Base-by-base conservation (phyloP, 2,888 invertebrate species). In the Acronicta aceris region DNA sequence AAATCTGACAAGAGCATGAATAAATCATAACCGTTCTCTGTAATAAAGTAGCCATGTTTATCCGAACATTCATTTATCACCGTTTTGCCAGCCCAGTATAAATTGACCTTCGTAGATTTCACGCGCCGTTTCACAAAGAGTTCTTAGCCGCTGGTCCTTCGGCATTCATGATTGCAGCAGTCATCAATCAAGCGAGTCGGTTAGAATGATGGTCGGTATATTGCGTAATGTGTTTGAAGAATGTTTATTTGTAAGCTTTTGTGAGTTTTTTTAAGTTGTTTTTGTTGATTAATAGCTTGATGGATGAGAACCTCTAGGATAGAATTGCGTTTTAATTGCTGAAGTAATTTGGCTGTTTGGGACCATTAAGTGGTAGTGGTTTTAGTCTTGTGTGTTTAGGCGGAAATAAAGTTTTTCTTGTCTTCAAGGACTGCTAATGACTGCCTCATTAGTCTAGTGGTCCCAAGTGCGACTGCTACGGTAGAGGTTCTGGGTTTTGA, bases 11-110 rank as follows among this genome's bases (percentile, higher is more conserved):
- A 86, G 86, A 85, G 84, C 85, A 90, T 92, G 90, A 93, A 93
- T 94, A 94, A 94, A 94, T 94, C 93, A 93, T 91, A 89, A 87
- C 87, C 84, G 84, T 88, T 86, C 86, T 82, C 85, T 89, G 89
- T 92, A 93, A 93, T 93, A 93, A 93, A 93, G 93, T 93, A 91
- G 92, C 92, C 86, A 87, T 91, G 92, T 92, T 92, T 92, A 92
- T 92, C 89, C 89, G 84, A 79, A 82, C 85, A 83, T 85, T 89
- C 93, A 91, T 94, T 92, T 90, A 94, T 94, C 93, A 94, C 84
- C 81, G 86, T 87, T 87, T 85, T 82, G 83, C 84, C 69, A 74
- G 82, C 60, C 92, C 88, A 89, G 54, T 68, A 9, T 66, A 71
- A 40, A 52, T 41, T 77, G 91, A 84, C 70, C 89, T 65, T 65